A percentile compares a stretch with the other conserved stretches of the same genome.
These are phyloP conservation scores for Eleginops maclovinus DNA, from an alignment of 2,113 vertebrate species.

Conservation along the genomic window DNA sequence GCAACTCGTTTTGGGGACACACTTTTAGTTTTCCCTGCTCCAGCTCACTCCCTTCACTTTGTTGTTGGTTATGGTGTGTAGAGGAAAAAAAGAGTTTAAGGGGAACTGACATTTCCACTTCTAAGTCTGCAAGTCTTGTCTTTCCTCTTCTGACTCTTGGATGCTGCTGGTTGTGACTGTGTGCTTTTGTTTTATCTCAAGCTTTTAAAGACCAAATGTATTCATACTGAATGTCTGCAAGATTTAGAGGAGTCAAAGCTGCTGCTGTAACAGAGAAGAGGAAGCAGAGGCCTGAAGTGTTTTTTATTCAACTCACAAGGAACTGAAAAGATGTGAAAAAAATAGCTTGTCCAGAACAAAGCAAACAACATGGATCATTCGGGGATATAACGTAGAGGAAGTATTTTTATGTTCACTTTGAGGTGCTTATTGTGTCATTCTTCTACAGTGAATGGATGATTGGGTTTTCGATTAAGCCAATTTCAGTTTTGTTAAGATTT, in stretches of 20 bases:
- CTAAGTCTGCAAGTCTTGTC: not conserved
- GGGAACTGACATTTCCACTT: not conserved
- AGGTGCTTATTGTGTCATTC: constrained; percentile 1
- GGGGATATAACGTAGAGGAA: not conserved
- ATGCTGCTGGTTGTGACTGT: not conserved
- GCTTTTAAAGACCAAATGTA: constrained; percentile 13
- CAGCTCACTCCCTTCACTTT: not conserved
- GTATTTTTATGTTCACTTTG: not conserved
- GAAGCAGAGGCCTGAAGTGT: not conserved
- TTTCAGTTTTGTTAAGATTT: constrained; percentile 11
- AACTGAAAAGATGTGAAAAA: not conserved
- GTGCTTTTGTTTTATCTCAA: not conserved
- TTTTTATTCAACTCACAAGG: not conserved
- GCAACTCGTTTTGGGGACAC: not conserved
- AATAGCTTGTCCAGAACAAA: not conserved
- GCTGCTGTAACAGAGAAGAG: not conserved
- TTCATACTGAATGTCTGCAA: not conserved
- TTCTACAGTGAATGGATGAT: not conserved
- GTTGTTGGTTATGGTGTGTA: not conserved
- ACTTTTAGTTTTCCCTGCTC: not conserved
- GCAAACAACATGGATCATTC: not conserved
- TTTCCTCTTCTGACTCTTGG: not conserved
- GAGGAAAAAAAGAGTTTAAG: not conserved
- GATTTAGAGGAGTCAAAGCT: not conserved
- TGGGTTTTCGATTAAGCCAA: constrained; percentile 11